Evolutionary conservation across 2,888 invertebrate species (phyloP).

Genomic region (Noctua janthina): DNA sequence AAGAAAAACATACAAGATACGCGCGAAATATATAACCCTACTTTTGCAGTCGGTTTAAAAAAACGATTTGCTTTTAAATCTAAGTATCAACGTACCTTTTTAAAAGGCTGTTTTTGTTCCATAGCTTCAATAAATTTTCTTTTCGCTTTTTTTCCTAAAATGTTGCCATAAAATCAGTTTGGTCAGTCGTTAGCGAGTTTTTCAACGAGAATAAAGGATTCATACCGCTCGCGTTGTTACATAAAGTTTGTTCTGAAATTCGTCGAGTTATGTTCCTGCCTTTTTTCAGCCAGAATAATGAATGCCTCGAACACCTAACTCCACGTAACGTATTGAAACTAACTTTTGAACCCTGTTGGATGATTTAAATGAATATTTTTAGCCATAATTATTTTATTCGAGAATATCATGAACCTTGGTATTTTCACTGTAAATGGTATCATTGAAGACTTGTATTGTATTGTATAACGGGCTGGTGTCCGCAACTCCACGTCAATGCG

Average conservation of each 20-base stretch:
- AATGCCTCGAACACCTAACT: constrained; percentile 28
- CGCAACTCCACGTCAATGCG: too few relatives aligned
- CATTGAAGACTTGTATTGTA: too few relatives aligned
- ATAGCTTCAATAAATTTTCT: background rate
- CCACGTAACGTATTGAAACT: constrained; percentile 20
- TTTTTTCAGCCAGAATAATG: constrained; percentile 45
- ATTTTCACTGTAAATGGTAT: background rate
- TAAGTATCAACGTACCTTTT: background rate
- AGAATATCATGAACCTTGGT: background rate
- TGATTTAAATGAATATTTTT: constrained; percentile 13
- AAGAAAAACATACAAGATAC: too few relatives aligned
- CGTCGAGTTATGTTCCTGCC: constrained; percentile 15
- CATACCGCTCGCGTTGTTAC: constrained; percentile 15
- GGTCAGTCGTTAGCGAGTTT: constrained; percentile 34
- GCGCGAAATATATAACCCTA: too few relatives aligned
- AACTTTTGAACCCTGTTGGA: constrained; percentile 24
- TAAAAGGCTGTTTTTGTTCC: background rate
- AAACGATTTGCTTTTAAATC: background rate
- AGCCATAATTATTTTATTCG: background rate
- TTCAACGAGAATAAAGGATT: constrained; percentile 35
- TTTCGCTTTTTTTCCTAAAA: background rate
- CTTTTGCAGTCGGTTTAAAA: too few relatives aligned
- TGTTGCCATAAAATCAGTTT: background rate
- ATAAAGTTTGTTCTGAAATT: constrained; percentile 43
- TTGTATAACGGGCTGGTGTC: too few relatives aligned